Evolutionary conservation across 2,797 vertebrate genomes (phyloP).

Genomic region (Phalanger gymnotis): DNA sequence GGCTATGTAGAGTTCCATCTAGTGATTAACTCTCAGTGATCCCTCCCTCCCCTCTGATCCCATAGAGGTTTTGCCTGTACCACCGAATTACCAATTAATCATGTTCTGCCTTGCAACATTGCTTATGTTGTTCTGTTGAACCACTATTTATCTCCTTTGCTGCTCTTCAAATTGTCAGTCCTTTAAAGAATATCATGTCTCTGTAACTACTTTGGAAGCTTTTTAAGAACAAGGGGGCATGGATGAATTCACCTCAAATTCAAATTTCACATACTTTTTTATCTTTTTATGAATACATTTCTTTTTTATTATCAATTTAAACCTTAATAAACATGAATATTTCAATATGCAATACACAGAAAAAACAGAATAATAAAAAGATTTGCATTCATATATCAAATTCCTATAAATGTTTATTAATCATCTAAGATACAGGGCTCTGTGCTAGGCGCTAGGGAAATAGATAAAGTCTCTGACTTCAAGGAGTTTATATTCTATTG

Average conservation of each 20-base stretch:
- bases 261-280: background rate
- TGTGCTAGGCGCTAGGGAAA: background rate
- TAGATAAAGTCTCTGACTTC: background rate
- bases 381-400: background rate
- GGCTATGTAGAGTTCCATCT: background rate
- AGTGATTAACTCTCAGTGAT: background rate
- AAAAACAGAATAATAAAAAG: background rate
- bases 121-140: background rate
- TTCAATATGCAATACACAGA: background rate
- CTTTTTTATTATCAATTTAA: background rate
- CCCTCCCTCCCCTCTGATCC: background rate
- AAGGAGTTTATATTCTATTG: background rate
- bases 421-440: background rate
- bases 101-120: background rate
- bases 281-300: background rate
- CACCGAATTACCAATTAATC: background rate
- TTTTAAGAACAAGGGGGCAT: background rate
- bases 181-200: background rate
- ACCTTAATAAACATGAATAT: background rate
- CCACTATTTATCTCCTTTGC: background rate
- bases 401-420: background rate
- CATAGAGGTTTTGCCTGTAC: background rate
- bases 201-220: background rate
- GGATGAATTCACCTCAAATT: background rate
- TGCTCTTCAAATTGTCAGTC: background rate